Evolutionary conservation across 1,140 invertebrate species (phyloP).

Genomic region (Drosophila virilis): DNA sequence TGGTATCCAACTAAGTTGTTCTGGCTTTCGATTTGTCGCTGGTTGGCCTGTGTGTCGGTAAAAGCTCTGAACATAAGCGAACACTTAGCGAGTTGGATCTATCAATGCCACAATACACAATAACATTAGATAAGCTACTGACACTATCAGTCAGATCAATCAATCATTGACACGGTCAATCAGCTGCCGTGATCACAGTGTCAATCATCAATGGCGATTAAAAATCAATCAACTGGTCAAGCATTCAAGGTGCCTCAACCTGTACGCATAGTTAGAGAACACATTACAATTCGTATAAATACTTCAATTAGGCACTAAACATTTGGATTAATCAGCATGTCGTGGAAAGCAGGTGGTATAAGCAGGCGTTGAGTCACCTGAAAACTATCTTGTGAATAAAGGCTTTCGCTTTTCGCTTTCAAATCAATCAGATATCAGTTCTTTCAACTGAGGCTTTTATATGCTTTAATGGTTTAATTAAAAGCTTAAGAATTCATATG

Average conservation of each 20-base stretch:
- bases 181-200: not conserved
- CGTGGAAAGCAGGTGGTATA: too few species aligned
- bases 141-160: not conserved
- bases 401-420: too few species aligned
- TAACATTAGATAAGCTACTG: not conserved
- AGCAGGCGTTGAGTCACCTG: too few species aligned
- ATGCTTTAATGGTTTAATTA: not conserved
- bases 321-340: too few species aligned
- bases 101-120: conserved; percentile 9
- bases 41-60: not conserved
- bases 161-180: conserved; percentile 6
- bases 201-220: not conserved
- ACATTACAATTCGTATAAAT: too few species aligned
- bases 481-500: not conserved
- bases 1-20: conserved; percentile 27
- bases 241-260: too few species aligned
- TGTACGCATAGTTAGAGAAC: too few species aligned
- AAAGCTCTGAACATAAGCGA: not conserved
- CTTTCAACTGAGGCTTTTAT: not conserved
- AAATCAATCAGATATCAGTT: too few species aligned
- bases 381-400: too few species aligned
- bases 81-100: conserved; percentile 6
- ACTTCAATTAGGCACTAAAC: too few species aligned
- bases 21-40: conserved; percentile 4
- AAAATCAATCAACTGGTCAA: too few species aligned